Evolutionary conservation across 2,888 invertebrate genomes (phyloP), one percentile per base, ranked within the genome.

Genomic region (Protophormia terraenovae): DNA sequence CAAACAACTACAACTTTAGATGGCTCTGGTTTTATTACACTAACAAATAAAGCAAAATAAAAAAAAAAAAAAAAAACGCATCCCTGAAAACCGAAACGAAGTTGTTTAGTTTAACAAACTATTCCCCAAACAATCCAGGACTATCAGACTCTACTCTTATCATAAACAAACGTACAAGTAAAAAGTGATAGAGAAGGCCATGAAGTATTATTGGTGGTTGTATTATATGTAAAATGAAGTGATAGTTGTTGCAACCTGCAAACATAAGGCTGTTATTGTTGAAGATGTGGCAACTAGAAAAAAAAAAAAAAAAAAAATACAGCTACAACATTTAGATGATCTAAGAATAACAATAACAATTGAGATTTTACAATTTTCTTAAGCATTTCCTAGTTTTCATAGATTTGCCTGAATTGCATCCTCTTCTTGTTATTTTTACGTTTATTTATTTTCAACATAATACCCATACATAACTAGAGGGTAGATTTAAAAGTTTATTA

Each of bases 291-390:
- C 47, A 71, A 53, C 3, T 7, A 53, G 19, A 19, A 22, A 5
- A 24, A 50, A 3, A 67, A 16, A 10, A 16, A 41, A 35, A 24
- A 2, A 19, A n/a, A 55, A 71, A 3, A 16, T 16, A 38, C 29
- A 45, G 35, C 64, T 50, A 22, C 14, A 72, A 72, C 71, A 64
- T 60, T 79, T 35, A 71, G 77, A 83, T 69, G 62, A 79, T 73
- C 73, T 35, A 64, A 75, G 58, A n/a, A n/a, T 83, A 83, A 82
- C 55, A 82, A 83, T 73, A 83, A 79, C 78, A 78, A 83, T 83
- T 79, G 73, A 73, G 73, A 79, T 83, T 83, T 78, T 73, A 78
- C 72, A 83, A 78, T 77, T 73, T 78, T 72, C 83, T 83, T 66
- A 55, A 58, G 47, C 27, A 71, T 66, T 81, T 67, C 24, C 64